Percentiles rank a stretch among this genome's conserved stretches.
Evolutionary conservation across 1,140 invertebrate genomes (phyloP).

Genomic region (Fopius arisanus): DNA sequence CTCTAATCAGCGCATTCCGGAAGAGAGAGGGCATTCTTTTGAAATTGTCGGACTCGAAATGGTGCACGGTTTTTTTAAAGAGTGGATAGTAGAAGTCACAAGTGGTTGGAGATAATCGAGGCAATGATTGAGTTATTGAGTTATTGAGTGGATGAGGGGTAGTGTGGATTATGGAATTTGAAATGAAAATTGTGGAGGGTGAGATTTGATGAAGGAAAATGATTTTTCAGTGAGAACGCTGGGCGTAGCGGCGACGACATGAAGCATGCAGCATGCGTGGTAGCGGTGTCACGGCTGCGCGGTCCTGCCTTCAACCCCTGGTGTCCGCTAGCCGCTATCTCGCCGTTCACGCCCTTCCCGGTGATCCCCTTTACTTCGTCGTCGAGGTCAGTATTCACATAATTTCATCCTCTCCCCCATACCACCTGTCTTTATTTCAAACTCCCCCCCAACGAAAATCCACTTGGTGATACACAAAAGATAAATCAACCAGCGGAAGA

Average conservation of each 20-base stretch:
- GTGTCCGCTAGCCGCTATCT: slow-evolving; percentile 70
- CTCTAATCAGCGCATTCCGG: too few species aligned
- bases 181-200: too few species aligned
- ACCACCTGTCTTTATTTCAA: background rate
- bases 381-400: slow-evolving; percentile 65
- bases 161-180: too few species aligned
- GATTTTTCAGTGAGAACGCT: slow-evolving; percentile 56
- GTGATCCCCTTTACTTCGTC: slow-evolving; percentile 72
- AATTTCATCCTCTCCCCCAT: background rate
- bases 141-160: too few species aligned
- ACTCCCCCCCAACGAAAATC: background rate
- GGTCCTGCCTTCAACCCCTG: slow-evolving; percentile 67
- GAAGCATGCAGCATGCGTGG: slow-evolving; percentile 66
- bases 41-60: too few species aligned
- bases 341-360: slow-evolving; percentile 69
- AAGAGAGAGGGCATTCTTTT: too few species aligned
- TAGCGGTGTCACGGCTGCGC: slow-evolving; percentile 66
- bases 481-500: background rate
- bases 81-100: too few species aligned
- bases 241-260: slow-evolving; percentile 65
- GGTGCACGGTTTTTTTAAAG: too few species aligned
- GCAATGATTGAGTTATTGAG: too few species aligned
- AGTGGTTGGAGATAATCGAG: too few species aligned
- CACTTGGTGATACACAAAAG: background rate
- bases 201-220: too few species aligned